Base-by-base conservation (phyloP, 2,113 vertebrate species). In the Oncorhynchus clarkii region DNA sequence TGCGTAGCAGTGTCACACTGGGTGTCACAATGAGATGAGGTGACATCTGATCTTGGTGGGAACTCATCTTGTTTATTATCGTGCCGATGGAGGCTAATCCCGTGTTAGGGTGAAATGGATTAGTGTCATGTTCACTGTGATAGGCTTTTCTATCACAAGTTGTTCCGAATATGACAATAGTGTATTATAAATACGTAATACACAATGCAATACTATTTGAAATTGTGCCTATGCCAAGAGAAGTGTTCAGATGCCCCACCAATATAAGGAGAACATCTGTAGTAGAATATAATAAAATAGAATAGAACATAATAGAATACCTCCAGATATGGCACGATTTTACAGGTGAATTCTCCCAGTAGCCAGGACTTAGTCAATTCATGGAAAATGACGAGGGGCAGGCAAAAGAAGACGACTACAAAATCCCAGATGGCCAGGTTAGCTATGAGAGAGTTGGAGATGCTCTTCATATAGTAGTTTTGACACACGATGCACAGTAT, bases 381-480 rank as follows among this genome's bases (percentile, higher is more conserved):
- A 60, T 99, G 97, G 82, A 99, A 98, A 72, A 98, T 96, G 86
- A 99, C 97, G 67, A 98, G 93, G 2, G 97, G 97, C 80, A 99
- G 90, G 84, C 97, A 99, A 91, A 98, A 96, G 86, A 99, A 93
- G 90, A 99, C 93, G 80, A 98, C 94, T 39, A 95, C 93, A 78
- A 98, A 98, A 91, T 99, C 97, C 97, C 97, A 99, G 62, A 99
- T 95, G 3, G 97, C 97, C 87, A 99, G 81, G 78, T 98, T 99
- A 76, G 97, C 97, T 88, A 99, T 84, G 66, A 99, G 93, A 1
- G 97, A 98, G 85, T 99, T 99, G 81, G 97, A 99, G 90, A 99
- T 99, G 90, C 97, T 99, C 89, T 97, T 94, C 97, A 99, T 99
- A 88, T 99, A 99, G 91, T 98, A 98, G 91, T 99, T 99, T 84